These are phyloP conservation scores for Neoscelio sp. DNA, from an alignment of 2,888 invertebrate genomes.

Conservation along the genomic window DNA sequence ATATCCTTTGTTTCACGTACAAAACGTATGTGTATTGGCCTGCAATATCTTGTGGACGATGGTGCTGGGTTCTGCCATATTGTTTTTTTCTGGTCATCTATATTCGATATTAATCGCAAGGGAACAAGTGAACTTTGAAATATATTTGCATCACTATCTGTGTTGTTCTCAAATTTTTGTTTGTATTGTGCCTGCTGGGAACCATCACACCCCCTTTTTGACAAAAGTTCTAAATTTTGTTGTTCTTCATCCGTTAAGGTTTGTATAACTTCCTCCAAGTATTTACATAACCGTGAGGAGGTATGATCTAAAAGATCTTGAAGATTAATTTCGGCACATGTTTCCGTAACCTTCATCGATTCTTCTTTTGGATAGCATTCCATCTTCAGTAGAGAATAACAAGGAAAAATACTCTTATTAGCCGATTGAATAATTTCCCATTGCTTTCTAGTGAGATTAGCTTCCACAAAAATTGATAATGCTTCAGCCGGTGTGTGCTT, in stretches of 20 bases:
- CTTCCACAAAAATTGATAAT: constrained; percentile 9
- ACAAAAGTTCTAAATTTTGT: constrained; percentile 66
- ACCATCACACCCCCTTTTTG: constrained; percentile 74
- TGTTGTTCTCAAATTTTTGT: constrained; percentile 70
- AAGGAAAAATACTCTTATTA: constrained; percentile 42
- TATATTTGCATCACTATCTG: constrained; percentile 72
- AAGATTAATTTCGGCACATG: constrained; percentile 64
- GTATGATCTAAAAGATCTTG: constrained; percentile 67
- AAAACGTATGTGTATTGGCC: constrained; percentile 69
- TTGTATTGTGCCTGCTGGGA: constrained; percentile 73
- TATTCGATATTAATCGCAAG: constrained; percentile 23
- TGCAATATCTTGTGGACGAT: constrained; percentile 72
- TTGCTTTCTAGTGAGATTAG: not conserved
- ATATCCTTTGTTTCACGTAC: constrained; percentile 61
- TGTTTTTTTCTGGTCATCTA: constrained; percentile 51
- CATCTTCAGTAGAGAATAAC: constrained; percentile 66
- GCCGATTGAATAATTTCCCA: not conserved
- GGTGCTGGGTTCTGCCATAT: constrained; percentile 74
- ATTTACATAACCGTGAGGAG: constrained; percentile 36
- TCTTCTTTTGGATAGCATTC: constrained; percentile 61
- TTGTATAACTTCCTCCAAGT: constrained; percentile 27
- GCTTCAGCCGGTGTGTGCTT: constrained; percentile 7
- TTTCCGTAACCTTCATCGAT: constrained; percentile 58
- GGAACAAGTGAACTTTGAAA: constrained; percentile 71
- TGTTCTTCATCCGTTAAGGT: constrained; percentile 39